Conservation (phyloP, 2,113 vertebrate genomes). For the Aptenodytes patagonicus region DNA sequence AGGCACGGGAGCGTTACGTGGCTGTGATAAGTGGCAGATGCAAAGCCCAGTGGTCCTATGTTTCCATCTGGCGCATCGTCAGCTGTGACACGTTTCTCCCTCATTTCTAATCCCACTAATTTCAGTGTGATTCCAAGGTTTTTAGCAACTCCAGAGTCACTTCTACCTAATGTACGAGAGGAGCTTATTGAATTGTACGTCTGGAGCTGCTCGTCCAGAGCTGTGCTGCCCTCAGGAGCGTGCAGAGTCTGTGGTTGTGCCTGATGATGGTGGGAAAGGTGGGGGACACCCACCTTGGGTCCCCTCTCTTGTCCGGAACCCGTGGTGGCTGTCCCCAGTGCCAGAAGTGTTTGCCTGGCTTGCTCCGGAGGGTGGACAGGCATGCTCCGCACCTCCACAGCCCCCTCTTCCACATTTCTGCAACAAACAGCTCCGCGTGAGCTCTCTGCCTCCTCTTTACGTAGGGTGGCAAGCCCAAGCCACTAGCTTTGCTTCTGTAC, state of each 20-base stretch:
- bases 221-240: neutral
- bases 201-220: neutral
- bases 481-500: neutral
- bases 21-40: neutral
- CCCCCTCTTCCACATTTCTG: neutral
- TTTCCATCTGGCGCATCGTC: neutral
- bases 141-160: neutral
- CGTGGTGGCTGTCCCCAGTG: no score
- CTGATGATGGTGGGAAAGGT: neutral
- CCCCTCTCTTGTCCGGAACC: neutral
- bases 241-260: neutral
- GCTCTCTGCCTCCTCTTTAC: neutral
- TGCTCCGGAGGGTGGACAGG: neutral
- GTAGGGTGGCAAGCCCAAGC: neutral
- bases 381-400: neutral
- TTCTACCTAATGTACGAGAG: fast-evolving
- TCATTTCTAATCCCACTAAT: neutral
- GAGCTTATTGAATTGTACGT: neutral
- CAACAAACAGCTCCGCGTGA: neutral
- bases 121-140: neutral
- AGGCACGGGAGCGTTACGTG: fast-evolving
- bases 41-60: neutral
- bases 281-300: neutral
- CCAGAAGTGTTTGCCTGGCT: neutral
- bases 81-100: neutral